phyloP scores from a whole-genome alignment of 2,888 invertebrate genomes.

The Acanthoscelides obtectus region DNA sequence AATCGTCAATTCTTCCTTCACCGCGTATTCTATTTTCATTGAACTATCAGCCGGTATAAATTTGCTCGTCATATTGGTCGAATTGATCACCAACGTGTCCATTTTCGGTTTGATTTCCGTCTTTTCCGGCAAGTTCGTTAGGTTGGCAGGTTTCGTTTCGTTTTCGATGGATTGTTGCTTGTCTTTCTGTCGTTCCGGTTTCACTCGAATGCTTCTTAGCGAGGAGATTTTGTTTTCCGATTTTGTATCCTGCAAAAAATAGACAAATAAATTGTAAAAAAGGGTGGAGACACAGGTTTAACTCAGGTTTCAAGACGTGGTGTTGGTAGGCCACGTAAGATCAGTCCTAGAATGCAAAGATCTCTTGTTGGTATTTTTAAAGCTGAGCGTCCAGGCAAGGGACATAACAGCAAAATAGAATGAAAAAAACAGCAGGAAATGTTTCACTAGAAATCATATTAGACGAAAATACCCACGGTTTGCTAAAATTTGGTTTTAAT shows the following conservation, averaged over 20 bases:
- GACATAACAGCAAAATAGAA: no score
- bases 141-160: slow-evolving; percentile 7
- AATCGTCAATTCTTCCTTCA: slow-evolving; percentile 16
- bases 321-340: no score
- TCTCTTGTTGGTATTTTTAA: no score
- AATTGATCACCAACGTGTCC: slow-evolving; percentile 22
- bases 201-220: slow-evolving; percentile 62
- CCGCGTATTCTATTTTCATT: slow-evolving; percentile 15
- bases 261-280: not conserved
- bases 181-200: slow-evolving; percentile 52
- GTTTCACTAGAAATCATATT: no score
- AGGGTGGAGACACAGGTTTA: no score
- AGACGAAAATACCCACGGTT: no score
- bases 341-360: no score
- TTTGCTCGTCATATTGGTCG: slow-evolving; percentile 19
- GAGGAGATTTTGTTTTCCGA: slow-evolving; percentile 49
- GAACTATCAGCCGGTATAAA: slow-evolving; percentile 14
- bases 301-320: no score
- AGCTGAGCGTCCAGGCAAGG: no score
- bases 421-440: no score
- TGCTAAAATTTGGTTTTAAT: no score
- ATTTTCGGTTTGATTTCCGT: slow-evolving; percentile 24
- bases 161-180: slow-evolving; percentile 29
- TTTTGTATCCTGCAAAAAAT: slow-evolving; percentile 35
- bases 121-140: slow-evolving; percentile 14